Evolutionary conservation across 1,140 invertebrate genomes (phyloP).

Genomic region (Apocrypta bakeri): DNA sequence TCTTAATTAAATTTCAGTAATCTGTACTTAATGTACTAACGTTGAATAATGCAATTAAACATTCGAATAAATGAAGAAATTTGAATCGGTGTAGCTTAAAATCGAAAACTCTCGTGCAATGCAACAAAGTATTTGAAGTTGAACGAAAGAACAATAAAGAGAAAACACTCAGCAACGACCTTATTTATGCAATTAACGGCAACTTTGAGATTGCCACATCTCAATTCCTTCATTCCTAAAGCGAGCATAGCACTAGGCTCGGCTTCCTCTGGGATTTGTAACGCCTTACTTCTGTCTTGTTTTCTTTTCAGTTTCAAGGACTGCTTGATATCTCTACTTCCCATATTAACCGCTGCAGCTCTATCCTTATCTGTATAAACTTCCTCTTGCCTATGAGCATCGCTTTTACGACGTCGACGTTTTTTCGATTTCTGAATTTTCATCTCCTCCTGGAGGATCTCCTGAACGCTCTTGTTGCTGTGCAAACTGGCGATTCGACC

Average conservation of each 20-base stretch:
- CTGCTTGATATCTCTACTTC: slow-evolving; percentile 88
- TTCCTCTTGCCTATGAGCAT: slow-evolving; percentile 78
- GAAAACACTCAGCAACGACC: slow-evolving; percentile 71
- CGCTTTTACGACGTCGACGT: slow-evolving; percentile 66
- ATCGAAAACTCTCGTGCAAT: no score
- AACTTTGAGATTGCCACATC: slow-evolving; percentile 80
- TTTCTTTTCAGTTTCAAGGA: slow-evolving; percentile 86
- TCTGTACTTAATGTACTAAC: no score
- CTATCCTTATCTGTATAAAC: slow-evolving; percentile 92
- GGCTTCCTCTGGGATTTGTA: slow-evolving; percentile 86
- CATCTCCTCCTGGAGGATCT: slow-evolving; percentile 65
- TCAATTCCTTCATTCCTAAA: slow-evolving; percentile 83
- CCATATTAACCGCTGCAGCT: slow-evolving; percentile 90
- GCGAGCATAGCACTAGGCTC: slow-evolving; percentile 84
- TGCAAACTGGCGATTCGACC: neutral
- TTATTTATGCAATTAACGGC: slow-evolving; percentile 87
- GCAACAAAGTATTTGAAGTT: no score
- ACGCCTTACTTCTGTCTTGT: slow-evolving; percentile 82
- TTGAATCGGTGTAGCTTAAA: no score
- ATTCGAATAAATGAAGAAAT: no score
- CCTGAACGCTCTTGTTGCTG: slow-evolving; percentile 50
- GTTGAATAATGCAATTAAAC: no score
- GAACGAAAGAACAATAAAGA: no score
- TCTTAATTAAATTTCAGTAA: no score
- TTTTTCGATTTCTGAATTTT: slow-evolving; percentile 76